These are phyloP conservation scores for Cyclophora albipunctata DNA, from an alignment of 2,888 invertebrate genomes.

Conservation along the genomic window DNA sequence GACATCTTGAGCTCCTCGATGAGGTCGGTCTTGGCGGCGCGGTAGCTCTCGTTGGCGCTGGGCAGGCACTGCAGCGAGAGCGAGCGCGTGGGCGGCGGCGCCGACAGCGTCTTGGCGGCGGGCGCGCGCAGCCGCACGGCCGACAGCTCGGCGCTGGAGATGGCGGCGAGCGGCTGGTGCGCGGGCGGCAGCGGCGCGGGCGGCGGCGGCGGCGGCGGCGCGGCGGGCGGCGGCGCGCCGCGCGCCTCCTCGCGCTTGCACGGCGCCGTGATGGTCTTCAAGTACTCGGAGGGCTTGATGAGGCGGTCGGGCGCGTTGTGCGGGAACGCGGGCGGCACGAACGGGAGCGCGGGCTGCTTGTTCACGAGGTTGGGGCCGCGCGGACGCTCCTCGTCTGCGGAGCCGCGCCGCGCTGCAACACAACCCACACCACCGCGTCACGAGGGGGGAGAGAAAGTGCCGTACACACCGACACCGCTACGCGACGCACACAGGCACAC, in stretches of 20 bases:
- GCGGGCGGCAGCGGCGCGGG: constrained; percentile 54
- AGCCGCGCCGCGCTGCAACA: constrained; percentile 66
- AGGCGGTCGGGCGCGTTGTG: constrained; percentile 86
- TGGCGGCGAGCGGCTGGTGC: constrained; percentile 88
- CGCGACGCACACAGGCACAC: neutral
- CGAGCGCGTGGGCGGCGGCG: constrained; percentile 79
- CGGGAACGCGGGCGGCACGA: constrained; percentile 93
- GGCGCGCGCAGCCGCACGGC: constrained; percentile 86
- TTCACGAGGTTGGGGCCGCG: constrained; percentile 82
- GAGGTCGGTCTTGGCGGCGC: constrained; percentile 86
- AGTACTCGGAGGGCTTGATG: constrained; percentile 94
- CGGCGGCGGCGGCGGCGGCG: constrained; percentile 44
- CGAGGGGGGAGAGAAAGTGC: constrained; percentile 60
- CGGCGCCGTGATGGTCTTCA: constrained; percentile 85
- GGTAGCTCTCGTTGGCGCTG: constrained; percentile 79
- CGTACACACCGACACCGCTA: constrained; percentile 36
- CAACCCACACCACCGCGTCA: constrained; percentile 35
- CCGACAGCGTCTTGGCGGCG: constrained; percentile 88
- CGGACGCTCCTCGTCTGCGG: constrained; percentile 71
- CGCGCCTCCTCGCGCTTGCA: constrained; percentile 73
- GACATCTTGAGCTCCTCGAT: constrained; percentile 95
- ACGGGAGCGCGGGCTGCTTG: constrained; percentile 90
- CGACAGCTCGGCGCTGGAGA: constrained; percentile 90
- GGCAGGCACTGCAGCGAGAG: constrained; percentile 84
- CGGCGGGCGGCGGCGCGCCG: constrained; percentile 77